phyloP scores from a whole-genome alignment of 2,888 invertebrate species.

The Andrena dorsata region DNA sequence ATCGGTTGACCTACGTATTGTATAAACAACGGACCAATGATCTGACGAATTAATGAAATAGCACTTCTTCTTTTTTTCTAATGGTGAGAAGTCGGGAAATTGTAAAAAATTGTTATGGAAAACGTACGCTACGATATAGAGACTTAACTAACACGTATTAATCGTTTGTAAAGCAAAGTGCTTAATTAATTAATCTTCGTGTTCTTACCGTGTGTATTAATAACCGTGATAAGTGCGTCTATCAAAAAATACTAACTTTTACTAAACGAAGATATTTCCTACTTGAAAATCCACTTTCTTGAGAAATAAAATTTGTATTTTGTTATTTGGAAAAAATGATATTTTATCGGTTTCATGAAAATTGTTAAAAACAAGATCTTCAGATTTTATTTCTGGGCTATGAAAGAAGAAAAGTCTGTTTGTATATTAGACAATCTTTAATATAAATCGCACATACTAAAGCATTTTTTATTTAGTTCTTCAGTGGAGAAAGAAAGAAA shows the following conservation, averaged over 20 bases:
- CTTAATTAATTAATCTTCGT: constrained; percentile 56
- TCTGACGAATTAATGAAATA: constrained; percentile 44
- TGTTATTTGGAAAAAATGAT: not conserved
- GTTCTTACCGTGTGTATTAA: constrained; percentile 58
- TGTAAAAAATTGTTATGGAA: constrained; percentile 34
- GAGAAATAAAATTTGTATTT: constrained; percentile 5
- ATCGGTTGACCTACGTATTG: constrained; percentile 18
- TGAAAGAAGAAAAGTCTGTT: not conserved
- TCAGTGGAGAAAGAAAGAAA: too few relatives aligned
- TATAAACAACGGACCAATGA: constrained; percentile 71
- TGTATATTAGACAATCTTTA: not conserved
- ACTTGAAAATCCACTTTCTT: constrained; percentile 17
- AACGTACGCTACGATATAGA: constrained; percentile 13
- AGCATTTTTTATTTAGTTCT: not conserved
- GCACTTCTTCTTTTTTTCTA: constrained; percentile 26
- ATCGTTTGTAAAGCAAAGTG: constrained; percentile 38
- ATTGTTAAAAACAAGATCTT: constrained; percentile 4
- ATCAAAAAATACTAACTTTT: constrained; percentile 31
- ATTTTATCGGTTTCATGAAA: not conserved
- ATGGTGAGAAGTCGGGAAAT: not conserved
- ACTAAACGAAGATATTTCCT: constrained; percentile 36
- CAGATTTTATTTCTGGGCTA: not conserved
- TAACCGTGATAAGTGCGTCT: constrained; percentile 29
- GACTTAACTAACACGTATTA: constrained; percentile 31
- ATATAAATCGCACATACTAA: not conserved